These are phyloP conservation scores for Hystrix brachyura DNA, from an alignment of 2,113 vertebrate genomes.

Conservation along the genomic window DNA sequence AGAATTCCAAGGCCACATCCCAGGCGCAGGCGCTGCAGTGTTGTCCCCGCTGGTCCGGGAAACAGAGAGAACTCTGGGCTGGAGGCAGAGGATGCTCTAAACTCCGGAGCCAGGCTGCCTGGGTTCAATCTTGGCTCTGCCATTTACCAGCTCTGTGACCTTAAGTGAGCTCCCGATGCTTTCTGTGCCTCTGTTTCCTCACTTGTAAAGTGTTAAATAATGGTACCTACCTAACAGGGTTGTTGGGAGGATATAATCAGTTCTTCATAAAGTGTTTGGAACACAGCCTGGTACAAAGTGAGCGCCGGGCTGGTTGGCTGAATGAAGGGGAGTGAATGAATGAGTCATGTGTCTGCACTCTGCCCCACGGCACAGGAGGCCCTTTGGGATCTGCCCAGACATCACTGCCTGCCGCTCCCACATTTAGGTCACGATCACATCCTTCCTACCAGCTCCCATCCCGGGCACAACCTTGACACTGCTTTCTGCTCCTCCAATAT, in stretches of 20 bases:
- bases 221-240: neutral
- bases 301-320: neutral
- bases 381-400: neutral
- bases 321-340: neutral
- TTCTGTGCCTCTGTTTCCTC: neutral
- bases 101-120: neutral
- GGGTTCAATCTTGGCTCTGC: neutral
- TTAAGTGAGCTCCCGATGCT: neutral
- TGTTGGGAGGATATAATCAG: neutral
- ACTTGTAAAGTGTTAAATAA: neutral
- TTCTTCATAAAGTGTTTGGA: neutral
- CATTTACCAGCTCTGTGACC: neutral
- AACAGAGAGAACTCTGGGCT: neutral
- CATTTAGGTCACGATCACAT: neutral
- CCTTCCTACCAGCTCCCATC: neutral
- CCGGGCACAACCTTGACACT: neutral
- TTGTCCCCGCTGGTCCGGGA: neutral
- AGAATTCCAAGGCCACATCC: neutral
- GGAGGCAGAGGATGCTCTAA: neutral
- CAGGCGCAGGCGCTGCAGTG: neutral
- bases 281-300: neutral
- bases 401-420: neutral
- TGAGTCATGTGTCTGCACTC: neutral
- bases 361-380: neutral
- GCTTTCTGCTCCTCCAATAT: neutral